Base-by-base conservation (phyloP, 2,113 vertebrate species). In the Oreochromis tanganicae region DNA sequence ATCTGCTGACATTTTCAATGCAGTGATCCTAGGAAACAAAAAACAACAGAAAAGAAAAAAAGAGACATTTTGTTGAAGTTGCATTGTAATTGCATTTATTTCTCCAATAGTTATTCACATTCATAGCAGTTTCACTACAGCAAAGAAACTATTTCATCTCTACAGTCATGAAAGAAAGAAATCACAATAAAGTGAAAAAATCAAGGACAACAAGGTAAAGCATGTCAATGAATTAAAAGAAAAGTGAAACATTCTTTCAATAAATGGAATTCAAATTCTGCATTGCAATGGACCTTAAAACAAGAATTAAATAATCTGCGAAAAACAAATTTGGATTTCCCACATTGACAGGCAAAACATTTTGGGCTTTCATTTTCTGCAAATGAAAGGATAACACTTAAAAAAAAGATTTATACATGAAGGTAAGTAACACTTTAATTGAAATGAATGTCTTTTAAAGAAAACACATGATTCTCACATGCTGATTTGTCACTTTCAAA, bases 1-100 rank as follows among this genome's bases (percentile, higher is more conserved):
- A 83, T 84, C 68, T 88, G 85, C 56, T 88, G 88, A 90, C 85
- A 91, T 87, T 87, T 87, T 38, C 3, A 85, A 59, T n/a, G 52
- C 2, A 3, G 63, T 10, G 12, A 80, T 88, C 80, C 9, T 4
- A 29, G 32, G 27, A 79, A 85, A 82, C 6, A 61, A 0, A 71
- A 10, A 43, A 21, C 5, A 5, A 38, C 32, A 66, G 0, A 2
- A 36, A 2, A 0, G 14, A 1, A 5, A 16, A 12, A 34, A 10
- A 46, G 1, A 73, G 13, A 17, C 41, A 27, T 29, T 11, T 6
- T 85, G 86, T 81, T 91, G 75, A 88, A 80, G 85, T 97, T 97
- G 97, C 96, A 97, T 97, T 97, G 96, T 75, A 92, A 68, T 95
- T 97, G 96, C 96, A 96, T 97, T 97, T 97, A 96, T 96, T 97